These are phyloP conservation scores for Anneissia japonica DNA, from an alignment of 35 echinoderm and acorn worm genomes.

Conservation along the genomic window DNA sequence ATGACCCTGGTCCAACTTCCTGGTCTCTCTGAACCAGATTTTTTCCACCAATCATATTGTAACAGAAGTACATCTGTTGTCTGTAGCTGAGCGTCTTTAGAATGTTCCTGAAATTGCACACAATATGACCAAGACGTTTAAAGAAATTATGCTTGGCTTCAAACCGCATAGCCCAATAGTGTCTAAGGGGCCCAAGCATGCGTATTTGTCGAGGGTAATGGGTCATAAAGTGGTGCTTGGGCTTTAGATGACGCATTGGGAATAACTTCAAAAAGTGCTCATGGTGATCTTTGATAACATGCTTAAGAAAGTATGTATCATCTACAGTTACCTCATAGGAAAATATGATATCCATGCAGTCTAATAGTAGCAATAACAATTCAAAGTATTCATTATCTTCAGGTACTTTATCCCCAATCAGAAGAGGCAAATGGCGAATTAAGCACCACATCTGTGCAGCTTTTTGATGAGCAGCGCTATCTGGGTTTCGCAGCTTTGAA, in stretches of 20 bases:
- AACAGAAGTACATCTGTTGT: constrained; percentile 20
- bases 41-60: background rate
- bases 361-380: constrained; percentile 25
- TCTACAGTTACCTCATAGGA: constrained; percentile 19
- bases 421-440: constrained; percentile 22
- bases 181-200: constrained; percentile 24
- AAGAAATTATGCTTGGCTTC: constrained; percentile 48
- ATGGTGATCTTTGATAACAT: constrained; percentile 49
- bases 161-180: constrained; percentile 42
- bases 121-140: constrained; percentile 45
- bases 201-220: constrained; percentile 37
- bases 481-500: constrained; percentile 22
- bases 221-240: constrained; percentile 59
- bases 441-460: constrained; percentile 59
- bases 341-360: constrained; percentile 64
- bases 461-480: constrained; percentile 50
- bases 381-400: constrained; percentile 52
- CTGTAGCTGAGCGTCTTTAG: constrained; percentile 18
- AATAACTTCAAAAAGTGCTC: constrained; percentile 13
- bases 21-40: background rate
- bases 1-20: constrained; percentile 35
- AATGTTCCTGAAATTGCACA: constrained; percentile 44
- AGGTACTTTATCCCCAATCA: constrained; percentile 42
- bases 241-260: constrained; percentile 19
- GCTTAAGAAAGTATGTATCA: constrained; percentile 31